Base-by-base conservation (phyloP, 2,797 vertebrate species). In the Botia kubotai region DNA sequence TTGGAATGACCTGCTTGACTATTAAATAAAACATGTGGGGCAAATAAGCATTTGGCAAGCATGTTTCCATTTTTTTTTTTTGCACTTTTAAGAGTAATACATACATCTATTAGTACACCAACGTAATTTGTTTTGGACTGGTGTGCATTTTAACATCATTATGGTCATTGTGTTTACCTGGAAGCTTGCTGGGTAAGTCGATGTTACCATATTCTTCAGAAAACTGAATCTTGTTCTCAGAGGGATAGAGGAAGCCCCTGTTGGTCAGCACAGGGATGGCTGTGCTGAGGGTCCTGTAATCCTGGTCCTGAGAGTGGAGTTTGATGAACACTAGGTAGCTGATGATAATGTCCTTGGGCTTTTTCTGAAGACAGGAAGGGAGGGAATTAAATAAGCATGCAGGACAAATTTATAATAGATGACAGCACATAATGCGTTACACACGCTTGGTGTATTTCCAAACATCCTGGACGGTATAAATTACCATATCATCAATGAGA, bases 271-370 rank as follows among this genome's bases (percentile, higher is more conserved):
- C 39, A 43, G 39, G 39, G 39, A 43, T 43, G 39, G 4, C 39
- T 11, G 39, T 43, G 39, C 39, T 11, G 39, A 43, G 39, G 39
- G 39, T 43, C 39, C 39, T 43, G 39, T 43, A 43, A 29, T 93
- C 91, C 79, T 87, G 89, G 70, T 85, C 39, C 81, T 87, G 74
- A 79, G 91, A 91, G 79, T 43, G 39, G 79, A 88, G 88, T 88
- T 95, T 95, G 88, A 95, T 94, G 88, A 94, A 95, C 77, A 94
- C 90, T 85, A 95, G 76, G 87, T 95, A 95, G 82, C 93, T 94
- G 86, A 94, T 90, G 14, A 92, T 90, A 80, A 93, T 91, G 0
- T 84, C 50, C 39, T 90, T 72, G 0, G 93, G 74, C 85, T 95
- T 95, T 5, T 85, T 88, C 94, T 95, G 80, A 19, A 19, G 39